Evolutionary conservation across 2,113 vertebrate genomes (phyloP).

Genomic region (Vicugna pacos): DNA sequence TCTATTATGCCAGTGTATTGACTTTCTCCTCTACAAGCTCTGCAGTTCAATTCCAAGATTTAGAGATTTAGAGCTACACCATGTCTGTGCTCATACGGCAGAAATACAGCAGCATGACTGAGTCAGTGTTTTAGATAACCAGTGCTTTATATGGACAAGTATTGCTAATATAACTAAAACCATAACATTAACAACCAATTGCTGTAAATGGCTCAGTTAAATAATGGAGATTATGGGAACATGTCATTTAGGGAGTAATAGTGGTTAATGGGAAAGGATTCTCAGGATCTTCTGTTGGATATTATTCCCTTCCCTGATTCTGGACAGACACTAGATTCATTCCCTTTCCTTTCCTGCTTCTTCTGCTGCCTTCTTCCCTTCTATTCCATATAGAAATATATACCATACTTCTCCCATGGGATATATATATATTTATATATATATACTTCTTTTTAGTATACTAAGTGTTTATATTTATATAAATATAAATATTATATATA

Average conservation of each 20-base stretch:
- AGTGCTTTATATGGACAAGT: not conserved
- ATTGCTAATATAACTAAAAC: slow-evolving; percentile 17
- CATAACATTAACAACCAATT: not conserved
- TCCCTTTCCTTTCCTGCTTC: not conserved
- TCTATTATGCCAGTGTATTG: not conserved
- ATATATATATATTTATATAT: not conserved
- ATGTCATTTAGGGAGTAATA: not conserved
- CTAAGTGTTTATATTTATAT: not conserved
- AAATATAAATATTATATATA: not conserved
- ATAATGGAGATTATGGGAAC: not conserved
- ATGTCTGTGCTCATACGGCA: not conserved
- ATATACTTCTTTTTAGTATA: not conserved
- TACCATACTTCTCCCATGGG: not conserved
- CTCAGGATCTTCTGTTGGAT: not conserved
- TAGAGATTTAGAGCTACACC: not conserved
- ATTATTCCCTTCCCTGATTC: not conserved
- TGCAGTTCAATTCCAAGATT: not conserved
- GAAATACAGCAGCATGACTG: not conserved
- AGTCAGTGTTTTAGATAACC: not conserved
- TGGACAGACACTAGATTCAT: not conserved
- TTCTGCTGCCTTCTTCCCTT: not conserved
- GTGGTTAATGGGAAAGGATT: slow-evolving; percentile 8
- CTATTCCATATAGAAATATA: not conserved
- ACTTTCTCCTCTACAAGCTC: not conserved
- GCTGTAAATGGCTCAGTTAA: not conserved